A percentile compares a stretch with the other conserved stretches of the same genome.
Conservation (phyloP, 2,888 invertebrate species). For the Dorcus parallelipipedus region DNA sequence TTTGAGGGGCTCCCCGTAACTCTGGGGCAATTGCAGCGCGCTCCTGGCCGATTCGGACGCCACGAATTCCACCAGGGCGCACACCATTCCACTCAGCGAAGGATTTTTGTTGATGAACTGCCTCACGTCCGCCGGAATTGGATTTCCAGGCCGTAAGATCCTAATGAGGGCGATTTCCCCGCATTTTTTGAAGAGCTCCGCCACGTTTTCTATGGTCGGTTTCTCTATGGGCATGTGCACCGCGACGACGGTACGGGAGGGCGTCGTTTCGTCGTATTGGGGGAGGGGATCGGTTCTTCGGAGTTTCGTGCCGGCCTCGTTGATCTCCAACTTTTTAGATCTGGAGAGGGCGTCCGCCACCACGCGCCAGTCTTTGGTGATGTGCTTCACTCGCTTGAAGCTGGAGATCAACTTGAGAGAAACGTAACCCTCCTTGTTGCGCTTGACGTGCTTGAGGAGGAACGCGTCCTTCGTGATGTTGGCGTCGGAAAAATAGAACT, state of each 20-base stretch:
- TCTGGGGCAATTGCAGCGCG: slow-evolving; percentile 67
- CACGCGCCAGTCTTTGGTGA: slow-evolving; percentile 91
- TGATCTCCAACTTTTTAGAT: slow-evolving; percentile 80
- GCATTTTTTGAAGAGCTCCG: slow-evolving; percentile 81
- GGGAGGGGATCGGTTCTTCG: slow-evolving; percentile 82
- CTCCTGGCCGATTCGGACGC: slow-evolving; percentile 81
- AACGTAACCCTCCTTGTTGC: slow-evolving; percentile 94
- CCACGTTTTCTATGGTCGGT: slow-evolving; percentile 86
- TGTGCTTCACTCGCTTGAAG: slow-evolving; percentile 90
- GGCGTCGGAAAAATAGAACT: slow-evolving; percentile 94
- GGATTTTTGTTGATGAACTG: slow-evolving; percentile 90
- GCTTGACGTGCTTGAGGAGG: slow-evolving; percentile 87
- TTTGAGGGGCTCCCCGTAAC: slow-evolving; percentile 60
- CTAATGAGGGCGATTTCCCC: slow-evolving; percentile 88
- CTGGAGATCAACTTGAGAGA: slow-evolving; percentile 92
- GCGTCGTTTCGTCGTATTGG: slow-evolving; percentile 87
- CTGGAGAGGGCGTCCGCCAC: slow-evolving; percentile 81
- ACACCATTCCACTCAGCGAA: slow-evolving; percentile 79
- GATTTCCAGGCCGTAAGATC: slow-evolving; percentile 83
- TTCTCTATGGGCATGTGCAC: slow-evolving; percentile 81
- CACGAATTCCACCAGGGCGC: slow-evolving; percentile 88
- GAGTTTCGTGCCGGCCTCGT: slow-evolving; percentile 87
- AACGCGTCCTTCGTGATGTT: slow-evolving; percentile 95
- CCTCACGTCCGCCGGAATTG: slow-evolving; percentile 86
- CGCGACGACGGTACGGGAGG: slow-evolving; percentile 87